Evolutionary conservation across 2,888 invertebrate species (phyloP), one percentile per base, ranked within the genome.

Genomic region (Odontomyia ornata): DNA sequence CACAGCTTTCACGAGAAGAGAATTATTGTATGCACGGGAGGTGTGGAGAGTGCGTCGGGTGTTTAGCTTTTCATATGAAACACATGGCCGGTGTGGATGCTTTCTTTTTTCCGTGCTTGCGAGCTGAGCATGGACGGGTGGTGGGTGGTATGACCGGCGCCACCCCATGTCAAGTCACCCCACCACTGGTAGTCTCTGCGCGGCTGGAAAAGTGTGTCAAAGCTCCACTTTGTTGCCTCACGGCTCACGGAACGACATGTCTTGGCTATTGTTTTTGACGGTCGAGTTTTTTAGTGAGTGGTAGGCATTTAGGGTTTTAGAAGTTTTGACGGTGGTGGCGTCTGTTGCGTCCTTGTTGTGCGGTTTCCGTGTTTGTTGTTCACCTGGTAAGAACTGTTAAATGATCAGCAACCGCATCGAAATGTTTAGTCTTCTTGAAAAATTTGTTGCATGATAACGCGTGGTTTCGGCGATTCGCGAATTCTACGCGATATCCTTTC

Each of bases 121-220:
- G 62, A 27, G 28, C 9, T 65, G 65, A 23, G 69, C 46, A 47
- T 27, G 52, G 71, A 52, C 28, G 52, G 28, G 52, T 18, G 18
- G 18, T n/a, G 15, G 52, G 52, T 18, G 5, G 18, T 4, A 43
- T 52, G 52, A 15, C 15, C 52, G 52, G 15, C 52, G 52, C 18
- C 52, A 15, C 5, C 13, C 52, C 52, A 52, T 4, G 9, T n/a
- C 67, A 9, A 9, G 43, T 57, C 73, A 73, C 60, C 72, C 73
- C 73, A 36, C 9, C 9, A 43, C 57, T 25, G 18, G 46, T 73
- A 21, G 23, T 73, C 57, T 57, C 57, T 73, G 73, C 73, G 73
- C 73, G 69, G 69, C 30, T 57, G 21, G 73, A 21, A 73, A 73
- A 73, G 57, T 73, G 73, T 73, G 73, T 73, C 73, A 73, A 73